phyloP scores from a whole-genome alignment of 2,888 invertebrate genomes.

The Oscheius sp. region DNA sequence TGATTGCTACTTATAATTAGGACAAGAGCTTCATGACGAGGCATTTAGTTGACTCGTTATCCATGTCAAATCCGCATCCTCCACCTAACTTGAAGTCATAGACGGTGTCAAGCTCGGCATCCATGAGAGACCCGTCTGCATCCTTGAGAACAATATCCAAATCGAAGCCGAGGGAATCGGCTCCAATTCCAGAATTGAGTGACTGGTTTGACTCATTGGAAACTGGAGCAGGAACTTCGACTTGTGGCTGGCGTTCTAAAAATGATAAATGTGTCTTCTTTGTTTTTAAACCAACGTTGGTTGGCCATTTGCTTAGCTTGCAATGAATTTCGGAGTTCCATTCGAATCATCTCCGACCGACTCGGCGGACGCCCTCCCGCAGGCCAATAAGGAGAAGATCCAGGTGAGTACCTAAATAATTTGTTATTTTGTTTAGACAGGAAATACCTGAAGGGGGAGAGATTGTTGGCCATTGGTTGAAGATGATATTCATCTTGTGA shows the following conservation, averaged over 20 bases:
- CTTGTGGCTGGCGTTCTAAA: conserved; percentile 16
- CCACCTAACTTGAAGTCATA: conserved; percentile 30
- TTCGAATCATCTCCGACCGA: conserved; percentile 29
- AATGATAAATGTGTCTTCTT: conserved; percentile 5
- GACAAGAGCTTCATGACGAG: conserved; percentile 25
- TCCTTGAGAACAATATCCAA: conserved; percentile 31
- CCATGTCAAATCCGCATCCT: conserved; percentile 34
- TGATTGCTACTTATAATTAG: background rate
- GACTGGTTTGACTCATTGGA: background rate
- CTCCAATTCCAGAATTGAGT: conserved; percentile 16
- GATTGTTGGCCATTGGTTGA: conserved; percentile 15
- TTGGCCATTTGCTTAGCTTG: conserved; percentile 34
- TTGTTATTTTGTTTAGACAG: background rate
- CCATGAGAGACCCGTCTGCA: conserved; percentile 25
- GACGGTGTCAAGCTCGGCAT: conserved; percentile 31
- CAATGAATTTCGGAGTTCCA: conserved; percentile 31
- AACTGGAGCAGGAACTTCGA: background rate
- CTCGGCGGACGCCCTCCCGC: conserved; percentile 30
- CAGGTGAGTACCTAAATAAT: conserved; percentile 23
- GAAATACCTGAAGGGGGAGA: conserved; percentile 26
- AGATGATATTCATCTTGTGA: conserved; percentile 4
- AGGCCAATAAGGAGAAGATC: conserved; percentile 28
- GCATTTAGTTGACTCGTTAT: conserved; percentile 28
- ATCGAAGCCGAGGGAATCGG: conserved; percentile 29
- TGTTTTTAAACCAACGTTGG: conserved; percentile 32